phyloP scores from a whole-genome alignment of 2,113 vertebrate species.

The Triplophysa siluroides region DNA sequence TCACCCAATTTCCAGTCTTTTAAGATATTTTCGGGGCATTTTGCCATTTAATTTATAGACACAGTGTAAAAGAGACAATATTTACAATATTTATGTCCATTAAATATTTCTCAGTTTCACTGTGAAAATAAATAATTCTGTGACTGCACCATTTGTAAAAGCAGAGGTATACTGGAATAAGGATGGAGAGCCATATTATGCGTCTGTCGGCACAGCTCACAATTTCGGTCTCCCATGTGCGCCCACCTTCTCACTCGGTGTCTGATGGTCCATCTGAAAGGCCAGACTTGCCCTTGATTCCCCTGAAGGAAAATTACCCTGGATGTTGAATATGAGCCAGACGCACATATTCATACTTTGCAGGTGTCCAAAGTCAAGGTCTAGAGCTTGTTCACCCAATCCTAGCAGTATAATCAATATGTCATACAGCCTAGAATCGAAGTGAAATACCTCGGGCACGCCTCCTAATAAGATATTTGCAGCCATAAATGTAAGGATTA shows the following conservation, averaged over 20 bases:
- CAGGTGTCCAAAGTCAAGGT: conserved; percentile 70
- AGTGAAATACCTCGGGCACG: conserved; percentile 67
- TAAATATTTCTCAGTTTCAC: too few species aligned
- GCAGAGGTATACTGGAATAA: conserved; percentile 67
- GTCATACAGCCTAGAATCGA: conserved; percentile 65
- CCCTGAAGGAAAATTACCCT: conserved; percentile 67
- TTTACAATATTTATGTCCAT: too few species aligned
- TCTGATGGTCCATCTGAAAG: conserved; percentile 51
- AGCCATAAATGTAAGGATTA: conserved; percentile 76
- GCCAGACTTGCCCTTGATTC: conserved; percentile 68
- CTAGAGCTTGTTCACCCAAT: conserved; percentile 53
- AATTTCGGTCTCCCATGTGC: conserved; percentile 57
- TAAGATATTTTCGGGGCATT: too few species aligned
- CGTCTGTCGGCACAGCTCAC: conserved; percentile 56
- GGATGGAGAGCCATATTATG: conserved; percentile 71
- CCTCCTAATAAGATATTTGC: conserved; percentile 76
- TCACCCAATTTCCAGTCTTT: too few species aligned
- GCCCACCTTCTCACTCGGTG: conserved; percentile 52
- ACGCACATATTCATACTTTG: conserved; percentile 64
- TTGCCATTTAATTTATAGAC: too few species aligned
- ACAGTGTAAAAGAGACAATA: too few species aligned
- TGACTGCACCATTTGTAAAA: conserved; percentile 56
- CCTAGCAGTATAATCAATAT: conserved; percentile 70
- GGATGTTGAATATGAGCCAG: conserved; percentile 60
- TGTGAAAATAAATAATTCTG: too few species aligned